Conservation (phyloP, 2,797 vertebrate genomes). For the Synaphobranchus kaupii region DNA sequence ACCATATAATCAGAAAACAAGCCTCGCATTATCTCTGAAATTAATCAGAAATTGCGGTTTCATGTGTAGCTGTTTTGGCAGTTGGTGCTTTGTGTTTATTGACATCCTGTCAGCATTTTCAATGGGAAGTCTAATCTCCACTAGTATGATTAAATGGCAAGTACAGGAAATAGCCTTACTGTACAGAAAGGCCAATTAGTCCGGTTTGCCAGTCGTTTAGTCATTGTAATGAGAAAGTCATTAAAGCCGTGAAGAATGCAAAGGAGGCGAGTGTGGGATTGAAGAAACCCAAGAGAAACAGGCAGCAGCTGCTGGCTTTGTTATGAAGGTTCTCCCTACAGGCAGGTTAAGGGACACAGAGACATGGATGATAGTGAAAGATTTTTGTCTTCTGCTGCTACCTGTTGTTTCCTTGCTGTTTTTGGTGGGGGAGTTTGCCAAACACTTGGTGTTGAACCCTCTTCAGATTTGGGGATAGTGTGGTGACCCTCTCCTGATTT, state of each 20-base stretch:
- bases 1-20: background rate
- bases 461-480: background rate
- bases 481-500: background rate
- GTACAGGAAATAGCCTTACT: background rate
- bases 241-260: background rate
- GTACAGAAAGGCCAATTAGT: conserved; percentile 6
- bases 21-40: background rate
- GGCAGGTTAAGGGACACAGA: background rate
- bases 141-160: background rate
- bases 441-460: background rate
- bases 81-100: background rate
- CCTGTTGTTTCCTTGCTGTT: background rate
- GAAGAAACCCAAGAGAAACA: background rate
- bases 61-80: background rate
- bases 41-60: background rate
- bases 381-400: background rate
- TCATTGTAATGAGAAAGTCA: background rate
- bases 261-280: background rate
- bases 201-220: background rate
- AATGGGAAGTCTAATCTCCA: background rate
- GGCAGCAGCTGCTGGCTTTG: background rate
- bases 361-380: background rate
- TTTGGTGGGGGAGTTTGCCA: background rate
- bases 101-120: conserved; percentile 7
- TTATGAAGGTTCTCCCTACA: background rate